Percentiles rank a stretch among this genome's conserved stretches.
These are phyloP conservation scores for Microctonus hyperodae DNA, from an alignment of 2,888 invertebrate genomes.

Conservation along the genomic window DNA sequence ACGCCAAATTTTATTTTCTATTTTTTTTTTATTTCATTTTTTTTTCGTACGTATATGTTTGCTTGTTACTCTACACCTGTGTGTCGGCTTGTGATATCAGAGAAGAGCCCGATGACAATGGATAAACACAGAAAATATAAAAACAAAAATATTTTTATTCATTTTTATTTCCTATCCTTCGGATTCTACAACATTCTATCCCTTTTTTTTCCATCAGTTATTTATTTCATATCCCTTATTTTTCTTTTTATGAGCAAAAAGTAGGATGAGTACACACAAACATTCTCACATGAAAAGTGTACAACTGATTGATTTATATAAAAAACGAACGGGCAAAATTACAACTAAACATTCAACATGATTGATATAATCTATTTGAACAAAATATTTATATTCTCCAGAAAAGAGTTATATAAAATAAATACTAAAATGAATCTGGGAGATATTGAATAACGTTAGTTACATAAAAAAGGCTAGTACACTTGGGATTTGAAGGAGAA, in stretches of 20 bases:
- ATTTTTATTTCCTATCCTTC: background rate
- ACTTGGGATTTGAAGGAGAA: slow-evolving; percentile 14
- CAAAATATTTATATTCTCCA: too few relatives aligned
- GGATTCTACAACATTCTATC: background rate
- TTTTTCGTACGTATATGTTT: background rate
- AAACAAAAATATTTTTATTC: background rate
- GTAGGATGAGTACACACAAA: too few relatives aligned
- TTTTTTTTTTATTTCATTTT: slow-evolving; percentile 7
- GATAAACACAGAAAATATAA: background rate
- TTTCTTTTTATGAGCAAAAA: background rate
- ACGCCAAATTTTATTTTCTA: slow-evolving; percentile 6
- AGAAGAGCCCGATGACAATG: background rate
- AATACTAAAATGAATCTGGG: background rate
- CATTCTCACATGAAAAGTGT: too few relatives aligned
- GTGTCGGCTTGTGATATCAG: slow-evolving; percentile 19
- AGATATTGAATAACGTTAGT: too few relatives aligned
- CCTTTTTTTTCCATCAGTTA: background rate
- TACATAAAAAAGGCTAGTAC: too few relatives aligned
- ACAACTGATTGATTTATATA: too few relatives aligned
- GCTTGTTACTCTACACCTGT: background rate
- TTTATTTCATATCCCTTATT: background rate
- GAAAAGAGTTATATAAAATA: too few relatives aligned
- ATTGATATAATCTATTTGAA: too few relatives aligned
- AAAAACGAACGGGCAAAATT: too few relatives aligned
- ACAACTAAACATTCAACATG: too few relatives aligned